A percentile compares a stretch with the other conserved stretches of the same genome.
Evolutionary conservation across 2,113 vertebrate species (phyloP).

Genomic region (Mormyrus iriodes): DNA sequence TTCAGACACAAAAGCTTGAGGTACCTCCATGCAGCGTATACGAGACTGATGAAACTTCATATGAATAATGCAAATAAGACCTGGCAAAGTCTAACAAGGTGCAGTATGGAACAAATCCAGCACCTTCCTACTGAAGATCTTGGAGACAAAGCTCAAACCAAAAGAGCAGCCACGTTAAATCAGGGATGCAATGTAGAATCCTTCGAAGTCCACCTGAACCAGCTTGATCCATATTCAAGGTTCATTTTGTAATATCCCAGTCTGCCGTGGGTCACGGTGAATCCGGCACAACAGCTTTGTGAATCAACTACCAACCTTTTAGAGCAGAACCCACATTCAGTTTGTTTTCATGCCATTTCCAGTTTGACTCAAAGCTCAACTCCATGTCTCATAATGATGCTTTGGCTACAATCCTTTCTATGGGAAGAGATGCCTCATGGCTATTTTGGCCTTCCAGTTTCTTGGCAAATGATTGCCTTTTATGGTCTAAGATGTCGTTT

Average conservation of each 20-base stretch:
- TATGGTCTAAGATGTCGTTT: not conserved
- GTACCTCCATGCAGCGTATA: not conserved
- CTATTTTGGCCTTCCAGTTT: slow-evolving; percentile 6
- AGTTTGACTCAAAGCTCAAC: not conserved
- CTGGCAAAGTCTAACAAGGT: not conserved
- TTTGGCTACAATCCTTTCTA: not conserved
- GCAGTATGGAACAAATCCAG: not conserved
- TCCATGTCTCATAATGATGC: not conserved
- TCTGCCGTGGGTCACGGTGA: not conserved
- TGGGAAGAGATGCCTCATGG: not conserved
- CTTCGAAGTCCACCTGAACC: not conserved
- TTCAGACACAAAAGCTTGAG: not conserved
- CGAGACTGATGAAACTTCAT: not conserved
- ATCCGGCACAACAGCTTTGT: not conserved
- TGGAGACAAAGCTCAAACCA: not conserved
- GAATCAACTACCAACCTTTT: not conserved
- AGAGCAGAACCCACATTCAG: not conserved
- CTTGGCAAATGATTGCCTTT: not conserved
- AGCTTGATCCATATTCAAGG: not conserved
- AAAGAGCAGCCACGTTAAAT: not conserved
- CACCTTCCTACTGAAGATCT: not conserved
- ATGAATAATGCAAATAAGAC: not conserved
- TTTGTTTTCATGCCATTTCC: not conserved
- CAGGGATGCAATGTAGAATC: not conserved
- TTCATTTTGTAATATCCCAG: not conserved